phyloP scores from a whole-genome alignment of 2,888 invertebrate species.

The Stramonita haemastoma region DNA sequence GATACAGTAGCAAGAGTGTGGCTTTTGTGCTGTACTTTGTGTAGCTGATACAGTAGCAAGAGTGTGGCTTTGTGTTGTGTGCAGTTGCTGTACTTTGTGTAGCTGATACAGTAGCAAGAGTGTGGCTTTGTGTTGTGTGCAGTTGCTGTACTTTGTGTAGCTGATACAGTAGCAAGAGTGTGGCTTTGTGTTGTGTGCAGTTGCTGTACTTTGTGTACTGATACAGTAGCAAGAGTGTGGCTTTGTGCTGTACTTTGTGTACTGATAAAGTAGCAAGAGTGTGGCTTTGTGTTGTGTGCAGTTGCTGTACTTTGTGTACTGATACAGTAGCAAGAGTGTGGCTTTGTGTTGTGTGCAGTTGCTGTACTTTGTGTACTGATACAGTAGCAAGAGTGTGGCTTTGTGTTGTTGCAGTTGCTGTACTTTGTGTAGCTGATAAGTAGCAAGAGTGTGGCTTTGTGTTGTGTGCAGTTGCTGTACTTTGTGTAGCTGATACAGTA shows the following conservation, averaged over 20 bases:
- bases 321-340: no score
- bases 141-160: conserved; percentile 65
- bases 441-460: no score
- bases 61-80: no score
- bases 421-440: conserved; percentile 64
- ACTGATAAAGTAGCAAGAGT: no score
- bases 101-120: conserved; percentile 65
- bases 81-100: conserved; percentile 66
- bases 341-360: conserved; percentile 57
- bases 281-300: conserved; percentile 39
- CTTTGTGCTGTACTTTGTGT: conserved; percentile 74
- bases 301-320: conserved; percentile 67
- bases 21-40: conserved; percentile 57
- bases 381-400: conserved; percentile 66
- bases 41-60: conserved; percentile 61
- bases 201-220: conserved; percentile 65
- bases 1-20: no score
- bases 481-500: conserved; percentile 62
- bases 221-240: conserved; percentile 65
- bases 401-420: conserved; percentile 60
- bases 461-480: conserved; percentile 61
- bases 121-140: conserved; percentile 60
- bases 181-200: no score
- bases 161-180: no score
- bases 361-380: conserved; percentile 65